These are phyloP conservation scores for Paedocypris sp. DNA, from an alignment of 2,113 vertebrate species.

Conservation along the genomic window DNA sequence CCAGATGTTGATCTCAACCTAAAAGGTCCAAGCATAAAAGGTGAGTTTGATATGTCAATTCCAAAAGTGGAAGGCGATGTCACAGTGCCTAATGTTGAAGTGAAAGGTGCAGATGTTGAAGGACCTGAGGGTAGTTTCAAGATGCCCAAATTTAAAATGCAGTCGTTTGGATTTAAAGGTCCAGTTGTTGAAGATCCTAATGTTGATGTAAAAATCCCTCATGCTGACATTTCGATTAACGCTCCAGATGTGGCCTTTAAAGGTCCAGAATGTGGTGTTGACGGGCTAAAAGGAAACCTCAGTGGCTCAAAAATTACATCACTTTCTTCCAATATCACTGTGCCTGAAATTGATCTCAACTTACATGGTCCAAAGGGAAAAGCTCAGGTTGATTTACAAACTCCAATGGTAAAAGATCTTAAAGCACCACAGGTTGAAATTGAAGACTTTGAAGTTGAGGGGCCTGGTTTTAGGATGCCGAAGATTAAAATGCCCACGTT, in stretches of 20 bases:
- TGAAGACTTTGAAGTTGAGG: too few species aligned
- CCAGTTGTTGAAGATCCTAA: background rate
- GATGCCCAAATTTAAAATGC: conserved; percentile 11
- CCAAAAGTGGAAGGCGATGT: background rate
- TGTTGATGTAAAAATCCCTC: background rate
- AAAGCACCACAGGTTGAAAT: too few species aligned
- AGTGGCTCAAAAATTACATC: too few species aligned
- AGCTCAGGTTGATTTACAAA: too few species aligned
- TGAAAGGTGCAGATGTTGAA: background rate
- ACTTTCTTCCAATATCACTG: too few species aligned
- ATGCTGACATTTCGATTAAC: background rate
- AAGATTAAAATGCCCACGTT: background rate
- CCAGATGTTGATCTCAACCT: conserved; percentile 12
- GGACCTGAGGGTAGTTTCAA: background rate
- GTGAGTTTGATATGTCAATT: background rate
- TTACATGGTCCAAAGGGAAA: too few species aligned
- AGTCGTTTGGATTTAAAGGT: background rate
- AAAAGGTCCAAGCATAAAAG: background rate
- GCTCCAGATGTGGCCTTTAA: background rate
- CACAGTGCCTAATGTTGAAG: background rate
- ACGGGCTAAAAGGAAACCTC: too few species aligned
- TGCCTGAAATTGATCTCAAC: too few species aligned
- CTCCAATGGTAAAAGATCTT: too few species aligned
- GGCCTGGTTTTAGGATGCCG: background rate
- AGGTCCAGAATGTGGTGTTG: background rate